Evolutionary conservation across 1,140 invertebrate species (phyloP).

Genomic region (Ceratina calcarata): DNA sequence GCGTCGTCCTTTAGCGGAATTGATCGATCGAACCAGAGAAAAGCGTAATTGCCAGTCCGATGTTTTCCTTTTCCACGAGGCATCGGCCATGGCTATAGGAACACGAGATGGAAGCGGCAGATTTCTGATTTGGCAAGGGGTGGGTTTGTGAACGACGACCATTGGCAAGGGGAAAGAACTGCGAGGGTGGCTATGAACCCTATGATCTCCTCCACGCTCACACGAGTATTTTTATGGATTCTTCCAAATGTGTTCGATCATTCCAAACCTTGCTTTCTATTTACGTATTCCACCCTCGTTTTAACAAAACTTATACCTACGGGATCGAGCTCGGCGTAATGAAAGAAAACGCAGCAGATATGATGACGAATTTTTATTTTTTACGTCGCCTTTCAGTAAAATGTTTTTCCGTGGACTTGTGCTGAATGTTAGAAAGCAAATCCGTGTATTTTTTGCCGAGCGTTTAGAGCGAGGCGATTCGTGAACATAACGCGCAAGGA

Average conservation of each 20-base stretch:
- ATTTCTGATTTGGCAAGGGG: constrained; percentile 71
- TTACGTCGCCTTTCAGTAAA: too few species aligned
- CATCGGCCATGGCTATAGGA: constrained; percentile 24
- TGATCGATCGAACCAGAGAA: constrained; percentile 35
- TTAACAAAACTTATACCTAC: not conserved
- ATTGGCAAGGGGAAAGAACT: constrained; percentile 26
- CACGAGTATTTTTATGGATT: constrained; percentile 43
- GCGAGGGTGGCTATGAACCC: constrained; percentile 63
- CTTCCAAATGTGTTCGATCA: constrained; percentile 37
- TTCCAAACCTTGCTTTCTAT: constrained; percentile 7
- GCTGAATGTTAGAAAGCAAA: not conserved
- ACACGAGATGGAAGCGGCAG: constrained; percentile 47
- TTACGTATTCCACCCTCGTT: constrained; percentile 19
- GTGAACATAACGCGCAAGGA: not conserved
- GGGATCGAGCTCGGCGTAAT: not conserved
- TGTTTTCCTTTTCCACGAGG: constrained; percentile 21
- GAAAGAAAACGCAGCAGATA: too few species aligned
- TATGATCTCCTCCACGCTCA: constrained; percentile 23
- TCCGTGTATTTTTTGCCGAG: not conserved
- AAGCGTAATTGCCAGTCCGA: not conserved
- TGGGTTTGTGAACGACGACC: constrained; percentile 38
- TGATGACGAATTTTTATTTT: too few species aligned
- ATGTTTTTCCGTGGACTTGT: too few species aligned
- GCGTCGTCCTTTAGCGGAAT: not conserved
- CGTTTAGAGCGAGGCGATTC: not conserved